Conservation (phyloP, 2,797 vertebrate species). For the Phataginus tetradactyla region DNA sequence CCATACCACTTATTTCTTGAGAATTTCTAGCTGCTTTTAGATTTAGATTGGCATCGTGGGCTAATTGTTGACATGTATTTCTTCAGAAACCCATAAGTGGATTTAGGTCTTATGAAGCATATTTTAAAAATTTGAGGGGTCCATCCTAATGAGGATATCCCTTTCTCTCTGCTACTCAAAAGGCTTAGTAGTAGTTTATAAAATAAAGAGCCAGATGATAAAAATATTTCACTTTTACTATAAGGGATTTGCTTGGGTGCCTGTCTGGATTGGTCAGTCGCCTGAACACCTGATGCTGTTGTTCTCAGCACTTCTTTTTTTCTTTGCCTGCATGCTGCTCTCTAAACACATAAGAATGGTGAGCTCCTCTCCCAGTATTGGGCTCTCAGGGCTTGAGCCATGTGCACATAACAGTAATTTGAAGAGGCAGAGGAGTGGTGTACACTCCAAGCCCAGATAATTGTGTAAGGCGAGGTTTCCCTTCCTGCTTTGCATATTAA, state of each 20-base stretch:
- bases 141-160: conserved; percentile 66
- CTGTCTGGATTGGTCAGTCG: neutral
- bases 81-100: conserved; percentile 69
- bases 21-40: conserved; percentile 1
- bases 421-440: neutral
- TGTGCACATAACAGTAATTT: neutral
- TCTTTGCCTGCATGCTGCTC: neutral
- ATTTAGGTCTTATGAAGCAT: conserved; percentile 77
- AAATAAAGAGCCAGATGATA: neutral
- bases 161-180: conserved; percentile 13
- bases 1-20: neutral
- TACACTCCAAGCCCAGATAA: neutral
- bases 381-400: neutral
- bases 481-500: neutral
- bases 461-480: neutral
- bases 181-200: conserved; percentile 40
- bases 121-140: conserved; percentile 76
- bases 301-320: neutral
- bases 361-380: neutral
- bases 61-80: conserved; percentile 2
- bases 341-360: neutral
- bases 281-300: neutral
- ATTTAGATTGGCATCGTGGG: neutral
- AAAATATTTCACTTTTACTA: neutral
- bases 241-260: neutral